A percentile compares a stretch with the other conserved stretches of the same genome.
These are phyloP conservation scores for Limonius californicus DNA, from an alignment of 1,140 invertebrate genomes.

Conservation along the genomic window DNA sequence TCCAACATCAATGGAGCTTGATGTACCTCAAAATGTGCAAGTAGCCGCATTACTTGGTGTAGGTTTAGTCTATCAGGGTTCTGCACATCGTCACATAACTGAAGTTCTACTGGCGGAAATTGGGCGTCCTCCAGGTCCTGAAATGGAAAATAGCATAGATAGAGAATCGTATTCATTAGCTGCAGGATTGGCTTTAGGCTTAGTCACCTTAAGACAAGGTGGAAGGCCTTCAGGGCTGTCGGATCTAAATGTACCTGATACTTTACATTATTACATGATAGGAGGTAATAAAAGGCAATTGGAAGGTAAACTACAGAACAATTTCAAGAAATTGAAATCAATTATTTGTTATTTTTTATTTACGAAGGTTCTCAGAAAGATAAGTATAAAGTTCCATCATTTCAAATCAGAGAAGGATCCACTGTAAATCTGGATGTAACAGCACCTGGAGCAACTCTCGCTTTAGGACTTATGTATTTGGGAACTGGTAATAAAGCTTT, in stretches of 20 bases:
- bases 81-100: slow-evolving; percentile 88
- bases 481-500: slow-evolving; percentile 81
- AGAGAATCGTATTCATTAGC: slow-evolving; percentile 93
- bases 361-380: slow-evolving; percentile 78
- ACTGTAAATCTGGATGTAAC: slow-evolving; percentile 94
- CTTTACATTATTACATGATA: slow-evolving; percentile 89
- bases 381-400: slow-evolving; percentile 79
- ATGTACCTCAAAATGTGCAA: slow-evolving; percentile 89
- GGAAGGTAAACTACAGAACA: slow-evolving; percentile 54
- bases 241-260: slow-evolving; percentile 79
- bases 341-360: too few relatives aligned
- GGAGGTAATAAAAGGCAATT: slow-evolving; percentile 81
- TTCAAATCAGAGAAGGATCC: slow-evolving; percentile 87
- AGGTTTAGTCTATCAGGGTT: slow-evolving; percentile 88
- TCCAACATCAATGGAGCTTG: slow-evolving; percentile 89
- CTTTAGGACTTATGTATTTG: slow-evolving; percentile 91
- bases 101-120: slow-evolving; percentile 54
- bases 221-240: slow-evolving; percentile 58
- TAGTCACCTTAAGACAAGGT: slow-evolving; percentile 80
- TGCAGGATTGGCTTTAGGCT: slow-evolving; percentile 84
- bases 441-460: slow-evolving; percentile 89
- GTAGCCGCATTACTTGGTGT: slow-evolving; percentile 89
- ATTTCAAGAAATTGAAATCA: too few relatives aligned
- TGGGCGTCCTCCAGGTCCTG: slow-evolving; percentile 89
- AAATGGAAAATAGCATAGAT: slow-evolving; percentile 92